Evolutionary conservation across 2,113 vertebrate species (phyloP), one percentile per base, ranked within the genome.

Genomic region (Catagonus wagneri): DNA sequence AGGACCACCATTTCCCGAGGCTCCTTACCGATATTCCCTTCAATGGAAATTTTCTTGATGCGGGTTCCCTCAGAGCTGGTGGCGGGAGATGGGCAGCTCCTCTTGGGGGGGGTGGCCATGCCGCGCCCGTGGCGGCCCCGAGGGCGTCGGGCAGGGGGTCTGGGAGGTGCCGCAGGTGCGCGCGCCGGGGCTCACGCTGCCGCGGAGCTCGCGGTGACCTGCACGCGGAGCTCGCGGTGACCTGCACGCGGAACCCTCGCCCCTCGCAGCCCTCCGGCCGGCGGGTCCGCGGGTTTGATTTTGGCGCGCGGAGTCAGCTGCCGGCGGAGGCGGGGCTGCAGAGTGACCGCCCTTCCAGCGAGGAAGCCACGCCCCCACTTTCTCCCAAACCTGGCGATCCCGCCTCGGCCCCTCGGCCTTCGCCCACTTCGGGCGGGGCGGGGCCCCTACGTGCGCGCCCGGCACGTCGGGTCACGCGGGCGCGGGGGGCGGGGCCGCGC

Each of bases 21-120:
- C 85, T 80, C 93, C 99, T 98, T 95, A 99, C 99, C 99, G 56
- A 99, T 99, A 52, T 99, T 99, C 7, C 99, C 99, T 94, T 99
- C 99, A 15, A 99, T 97, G 0, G 99, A 99, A 89, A 99, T 94
- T 86, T 99, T 99, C 96, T 98, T 99, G 56, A 99, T n/a, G 78
- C 96, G 80, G 75, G 80, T 34, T 0, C 68, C 79, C 27, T 92
- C 96, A 16, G 81, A 27, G 92, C 83, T 68, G 93, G 88, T 11
- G 7, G 87, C 29, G 1, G 74, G 78, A 58, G 96, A 95, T 0
- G 87, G 66, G 74, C 96, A 97, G 72, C 96, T 71, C 91, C 98
- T 98, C 92, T 98, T 98, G 15, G 98, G 98, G 4, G 98, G 97
- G 1, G 98, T 97, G 14, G 98, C 98, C 98, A 99, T 99, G 32